Evolutionary conservation across 2,797 vertebrate genomes (phyloP).

Genomic region (Crenuchus spilurus): DNA sequence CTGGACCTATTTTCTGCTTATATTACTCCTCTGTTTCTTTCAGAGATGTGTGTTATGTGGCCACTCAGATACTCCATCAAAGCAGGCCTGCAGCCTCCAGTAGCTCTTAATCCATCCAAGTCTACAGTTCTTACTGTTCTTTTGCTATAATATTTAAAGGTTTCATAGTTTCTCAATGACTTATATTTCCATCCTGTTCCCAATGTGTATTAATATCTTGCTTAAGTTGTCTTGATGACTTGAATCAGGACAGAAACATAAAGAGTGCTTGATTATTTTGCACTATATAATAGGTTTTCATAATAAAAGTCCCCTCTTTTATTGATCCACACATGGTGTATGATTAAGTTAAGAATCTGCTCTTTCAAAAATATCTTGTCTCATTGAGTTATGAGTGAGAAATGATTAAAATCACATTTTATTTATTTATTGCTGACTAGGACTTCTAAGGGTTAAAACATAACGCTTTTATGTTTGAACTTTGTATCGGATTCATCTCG

Average conservation of each 20-base stretch:
- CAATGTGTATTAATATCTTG: no score
- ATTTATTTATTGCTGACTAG: background rate
- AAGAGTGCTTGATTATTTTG: no score
- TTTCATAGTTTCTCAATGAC: no score
- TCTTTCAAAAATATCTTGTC: background rate
- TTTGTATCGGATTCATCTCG: background rate
- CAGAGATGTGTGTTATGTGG: background rate
- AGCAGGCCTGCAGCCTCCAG: background rate
- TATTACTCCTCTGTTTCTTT: conserved; percentile 18
- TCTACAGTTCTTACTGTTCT: no score
- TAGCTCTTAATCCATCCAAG: background rate
- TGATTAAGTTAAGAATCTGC: background rate
- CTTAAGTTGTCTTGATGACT: no score
- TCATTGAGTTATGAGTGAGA: background rate
- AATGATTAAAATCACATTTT: background rate
- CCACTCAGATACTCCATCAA: background rate
- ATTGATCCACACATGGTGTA: background rate
- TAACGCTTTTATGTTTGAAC: background rate
- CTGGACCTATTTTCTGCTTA: background rate
- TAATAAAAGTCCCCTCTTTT: background rate
- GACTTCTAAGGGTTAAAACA: background rate
- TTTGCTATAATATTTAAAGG: no score
- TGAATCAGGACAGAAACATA: no score
- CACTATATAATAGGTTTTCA: no score
- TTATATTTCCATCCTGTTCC: no score